Base-by-base conservation (phyloP, 1,140 invertebrate genomes). In the Papilio polyxenes region DNA sequence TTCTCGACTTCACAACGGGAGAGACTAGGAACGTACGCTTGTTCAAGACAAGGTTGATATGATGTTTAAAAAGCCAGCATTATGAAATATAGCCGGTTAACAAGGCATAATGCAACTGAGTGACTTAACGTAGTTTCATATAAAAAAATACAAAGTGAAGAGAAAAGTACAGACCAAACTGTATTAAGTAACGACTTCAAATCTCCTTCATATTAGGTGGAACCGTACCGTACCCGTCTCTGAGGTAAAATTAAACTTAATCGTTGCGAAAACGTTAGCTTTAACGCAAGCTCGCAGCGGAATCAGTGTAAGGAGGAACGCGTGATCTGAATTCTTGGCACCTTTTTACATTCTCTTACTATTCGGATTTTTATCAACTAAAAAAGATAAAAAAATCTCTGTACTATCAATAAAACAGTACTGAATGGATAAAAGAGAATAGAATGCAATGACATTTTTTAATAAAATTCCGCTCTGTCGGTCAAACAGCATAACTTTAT, bases 401-500 rank as follows among this genome's bases (percentile, higher is more conserved):
- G 13, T 40, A 62, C 23, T 44, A 31, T 79, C 44, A 56, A 37
- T 79, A 31, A 79, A 79, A 79, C 23, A 20, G 56, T 80, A 31
- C 23, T 31, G 23, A 59, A 59, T 59, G n/a, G 53, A 59, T n/a
- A 20, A 59, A 62, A 62, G 1, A 20, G n/a, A 9, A 62, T 17
- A 23, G 59, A 51, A 51, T 51, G 49, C 49, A 51, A 51, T 9
- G 49, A 51, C 23, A 51, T 9, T 51, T 51, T 10, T 51, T 2
- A 59, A 59, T 59, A 5, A 51, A 76, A 76, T 49, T 31, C n/a
- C 20, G 8, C 37, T 78, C 23, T 17, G 23, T 78, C 44, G 53
- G 76, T 78, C 53, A 78, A 78, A 78, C 51, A 44, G 53, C 77
- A 84, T 78, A 87, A 85, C 78, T 86, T 88, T 87, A 87, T 85